A percentile compares a stretch with the other conserved stretches of the same genome.
Conservation (phyloP, 2,888 invertebrate genomes). For the Liodrosophila aerea region DNA sequence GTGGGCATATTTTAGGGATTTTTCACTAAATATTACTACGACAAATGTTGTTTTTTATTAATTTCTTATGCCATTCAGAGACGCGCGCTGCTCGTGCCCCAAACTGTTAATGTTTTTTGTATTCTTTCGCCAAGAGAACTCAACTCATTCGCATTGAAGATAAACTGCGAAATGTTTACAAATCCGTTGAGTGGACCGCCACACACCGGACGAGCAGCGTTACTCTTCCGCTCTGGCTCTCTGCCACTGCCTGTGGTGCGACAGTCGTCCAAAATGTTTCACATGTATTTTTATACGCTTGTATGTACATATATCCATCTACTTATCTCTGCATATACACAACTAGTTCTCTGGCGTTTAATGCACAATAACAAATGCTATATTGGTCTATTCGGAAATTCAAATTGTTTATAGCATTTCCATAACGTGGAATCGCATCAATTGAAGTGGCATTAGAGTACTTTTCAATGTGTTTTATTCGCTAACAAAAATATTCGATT, state of each 20-base stretch:
- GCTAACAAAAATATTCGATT: conserved; percentile 14
- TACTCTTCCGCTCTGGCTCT: neutral
- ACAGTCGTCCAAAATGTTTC: conserved; percentile 12
- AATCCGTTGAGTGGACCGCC: conserved; percentile 62
- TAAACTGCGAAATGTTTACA: conserved; percentile 69
- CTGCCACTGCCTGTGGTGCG: conserved; percentile 3
- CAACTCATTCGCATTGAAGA: conserved; percentile 46
- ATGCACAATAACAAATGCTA: conserved; percentile 7
- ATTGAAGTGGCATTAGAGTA: conserved; percentile 7
- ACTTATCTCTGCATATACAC: conserved; percentile 33
- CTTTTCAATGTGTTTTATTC: conserved; percentile 9
- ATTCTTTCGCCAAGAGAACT: conserved; percentile 29
- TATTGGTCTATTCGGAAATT: conserved; percentile 14
- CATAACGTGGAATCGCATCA: neutral
- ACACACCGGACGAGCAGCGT: conserved; percentile 5
- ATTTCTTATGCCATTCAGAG: conserved; percentile 12
- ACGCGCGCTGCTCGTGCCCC: conserved; percentile 54
- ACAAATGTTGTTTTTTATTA: conserved; percentile 12
- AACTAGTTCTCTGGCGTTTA: conserved; percentile 24
- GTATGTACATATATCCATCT: conserved; percentile 50
- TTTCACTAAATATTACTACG: conserved; percentile 11
- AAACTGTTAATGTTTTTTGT: conserved; percentile 65
- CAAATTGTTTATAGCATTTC: conserved; percentile 24
- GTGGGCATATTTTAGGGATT: conserved; percentile 57
- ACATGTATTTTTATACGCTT: conserved; percentile 59